Evolutionary conservation across 2,888 invertebrate genomes (phyloP), one percentile per base, ranked within the genome.

Genomic region (Cataglyphis albicans): DNA sequence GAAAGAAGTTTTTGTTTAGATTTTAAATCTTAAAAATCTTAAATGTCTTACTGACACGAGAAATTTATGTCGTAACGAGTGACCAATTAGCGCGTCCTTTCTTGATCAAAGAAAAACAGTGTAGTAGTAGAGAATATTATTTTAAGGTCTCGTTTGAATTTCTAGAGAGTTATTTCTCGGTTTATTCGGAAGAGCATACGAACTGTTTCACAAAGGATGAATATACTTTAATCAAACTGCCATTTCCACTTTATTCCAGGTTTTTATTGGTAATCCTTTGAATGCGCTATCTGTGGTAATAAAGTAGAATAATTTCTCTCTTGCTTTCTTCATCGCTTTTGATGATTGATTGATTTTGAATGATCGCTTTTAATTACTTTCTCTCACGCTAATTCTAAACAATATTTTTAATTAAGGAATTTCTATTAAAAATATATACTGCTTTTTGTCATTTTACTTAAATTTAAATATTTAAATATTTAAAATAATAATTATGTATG

Each of bases 201-300:
- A 41, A 78, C 57, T 32, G 55, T 65, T 32, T 52, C 12, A 44
- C 44, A 70, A 78, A 59, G 44, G 9, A 57, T 68, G 57, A 78
- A 70, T 78, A 70, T 59, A 59, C 25, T 78, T 78, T 78, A 78
- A 78, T 78, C 70, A 70, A 78, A 32, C 59, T 78, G 44, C 18
- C 44, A 59, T 78, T 68, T 68, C 68, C 48, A 68, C n/a, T 52
- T 78, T 70, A 44, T 4, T 52, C 5, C 7, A 21, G 12, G 25
- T 32, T 78, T 78, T 70, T 68, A 78, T 78, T 70, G 32, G 35
- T 78, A 59, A 70, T 78, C 44, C 70, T 70, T 59, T 70, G 78
- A 70, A 70, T 44, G 18, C 15, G 25, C 15, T 70, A 7, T n/a
- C n/a, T 32, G 57, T 32, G 41, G 35, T 78, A 78, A 78, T 70